phyloP scores from a whole-genome alignment of 1,140 invertebrate species.

The Mizuhopecten yessoensis region DNA sequence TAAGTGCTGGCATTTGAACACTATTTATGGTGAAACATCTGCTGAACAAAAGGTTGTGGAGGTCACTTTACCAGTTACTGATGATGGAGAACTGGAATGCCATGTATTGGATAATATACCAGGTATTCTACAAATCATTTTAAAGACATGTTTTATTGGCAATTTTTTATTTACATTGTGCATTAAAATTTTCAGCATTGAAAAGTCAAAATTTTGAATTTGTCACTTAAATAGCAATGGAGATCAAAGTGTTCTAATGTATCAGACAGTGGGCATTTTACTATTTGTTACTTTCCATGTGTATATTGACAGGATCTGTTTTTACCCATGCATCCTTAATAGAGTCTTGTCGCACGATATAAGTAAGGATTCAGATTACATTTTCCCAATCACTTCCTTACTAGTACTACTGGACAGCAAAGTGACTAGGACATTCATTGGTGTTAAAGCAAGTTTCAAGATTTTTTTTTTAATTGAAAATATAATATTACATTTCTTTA shows the following conservation, averaged over 20 bases:
- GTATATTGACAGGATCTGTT: too few relatives aligned
- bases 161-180: not conserved
- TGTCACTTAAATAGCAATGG: not conserved
- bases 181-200: not conserved
- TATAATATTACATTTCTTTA: too few relatives aligned
- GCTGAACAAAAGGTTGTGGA: not conserved
- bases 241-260: not conserved
- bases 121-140: not conserved
- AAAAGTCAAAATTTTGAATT: not conserved
- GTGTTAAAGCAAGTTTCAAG: too few relatives aligned
- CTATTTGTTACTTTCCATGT: not conserved
- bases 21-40: not conserved
- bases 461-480: too few relatives aligned
- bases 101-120: not conserved
- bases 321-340: too few relatives aligned
- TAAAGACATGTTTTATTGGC: not conserved
- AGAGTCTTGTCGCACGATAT: too few relatives aligned
- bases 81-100: not conserved
- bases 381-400: too few relatives aligned
- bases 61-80: not conserved
- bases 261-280: not conserved
- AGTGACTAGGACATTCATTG: too few relatives aligned
- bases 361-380: too few relatives aligned
- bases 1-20: constrained; percentile 12
- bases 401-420: too few relatives aligned